Evolutionary conservation across 2,113 vertebrate genomes (phyloP).

Genomic region (Pelecanoides urinatrix): DNA sequence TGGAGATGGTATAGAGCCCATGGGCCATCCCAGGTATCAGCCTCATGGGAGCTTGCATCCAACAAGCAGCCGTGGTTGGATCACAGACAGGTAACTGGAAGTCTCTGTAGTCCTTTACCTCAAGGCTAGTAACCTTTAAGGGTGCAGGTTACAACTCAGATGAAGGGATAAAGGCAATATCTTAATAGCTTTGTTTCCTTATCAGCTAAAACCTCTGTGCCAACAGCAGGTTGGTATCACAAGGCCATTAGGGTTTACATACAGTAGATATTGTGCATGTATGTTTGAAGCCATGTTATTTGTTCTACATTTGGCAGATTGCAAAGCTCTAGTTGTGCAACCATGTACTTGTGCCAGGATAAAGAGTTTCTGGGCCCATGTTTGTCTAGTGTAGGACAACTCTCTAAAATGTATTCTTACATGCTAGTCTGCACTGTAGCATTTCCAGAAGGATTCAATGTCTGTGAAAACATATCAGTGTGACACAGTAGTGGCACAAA

Average conservation of each 20-base stretch:
- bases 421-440: not conserved
- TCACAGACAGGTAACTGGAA: not conserved
- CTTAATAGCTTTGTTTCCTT: not conserved
- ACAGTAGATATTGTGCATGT: not conserved
- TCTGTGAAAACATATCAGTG: not conserved
- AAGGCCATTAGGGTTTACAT: not conserved
- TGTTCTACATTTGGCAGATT: not conserved
- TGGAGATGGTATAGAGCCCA: not conserved
- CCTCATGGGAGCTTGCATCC: not conserved
- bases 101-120: not conserved
- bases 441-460: not conserved
- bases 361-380: not conserved
- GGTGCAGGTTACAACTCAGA: not conserved
- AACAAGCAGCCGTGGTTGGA: not conserved
- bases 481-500: not conserved
- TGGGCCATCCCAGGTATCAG: not conserved
- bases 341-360: not conserved
- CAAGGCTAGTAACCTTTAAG: not conserved
- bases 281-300: not conserved
- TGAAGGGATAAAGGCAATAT: not conserved
- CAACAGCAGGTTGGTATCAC: rapidly evolving
- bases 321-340: not conserved
- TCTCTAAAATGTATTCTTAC: not conserved
- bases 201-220: not conserved
- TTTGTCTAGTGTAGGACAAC: not conserved